phyloP scores from a whole-genome alignment of 2,113 vertebrate genomes.

The Saccopteryx bilineata region DNA sequence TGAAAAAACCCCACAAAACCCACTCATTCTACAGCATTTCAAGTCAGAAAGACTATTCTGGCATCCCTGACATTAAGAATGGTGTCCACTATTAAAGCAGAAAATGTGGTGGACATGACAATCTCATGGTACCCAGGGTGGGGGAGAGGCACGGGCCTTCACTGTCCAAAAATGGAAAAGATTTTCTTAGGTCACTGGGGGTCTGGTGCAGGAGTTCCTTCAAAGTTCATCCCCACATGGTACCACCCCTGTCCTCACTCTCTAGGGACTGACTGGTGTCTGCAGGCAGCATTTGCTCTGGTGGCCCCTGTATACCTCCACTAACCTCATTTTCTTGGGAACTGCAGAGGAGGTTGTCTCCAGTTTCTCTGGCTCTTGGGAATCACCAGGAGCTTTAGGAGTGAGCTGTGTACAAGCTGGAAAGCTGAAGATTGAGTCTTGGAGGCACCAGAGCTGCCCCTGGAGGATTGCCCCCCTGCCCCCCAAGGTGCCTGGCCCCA shows the following conservation, averaged over 20 bases:
- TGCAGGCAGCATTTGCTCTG: rapidly evolving
- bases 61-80: not conserved
- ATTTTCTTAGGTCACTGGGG: not conserved
- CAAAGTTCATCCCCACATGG: not conserved
- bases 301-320: not conserved
- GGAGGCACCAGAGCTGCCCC: not conserved
- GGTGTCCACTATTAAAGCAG: not conserved
- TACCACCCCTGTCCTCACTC: not conserved
- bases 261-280: not conserved
- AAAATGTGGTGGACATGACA: rapidly evolving
- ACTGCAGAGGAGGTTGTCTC: not conserved
- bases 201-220: not conserved
- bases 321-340: constrained; percentile 76
- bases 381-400: not conserved
- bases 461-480: not conserved
- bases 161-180: not conserved
- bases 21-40: not conserved
- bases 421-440: not conserved
- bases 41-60: not conserved
- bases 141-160: not conserved
- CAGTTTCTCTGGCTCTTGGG: not conserved
- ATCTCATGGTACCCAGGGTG: not conserved
- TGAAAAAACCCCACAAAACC: not conserved
- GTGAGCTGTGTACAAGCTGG: not conserved
- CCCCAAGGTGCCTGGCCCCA: not conserved